Percentiles rank a stretch among this genome's conserved stretches.
Evolutionary conservation across 2,113 vertebrate species (phyloP).

Genomic region (Melanostigma gelatinosum): DNA sequence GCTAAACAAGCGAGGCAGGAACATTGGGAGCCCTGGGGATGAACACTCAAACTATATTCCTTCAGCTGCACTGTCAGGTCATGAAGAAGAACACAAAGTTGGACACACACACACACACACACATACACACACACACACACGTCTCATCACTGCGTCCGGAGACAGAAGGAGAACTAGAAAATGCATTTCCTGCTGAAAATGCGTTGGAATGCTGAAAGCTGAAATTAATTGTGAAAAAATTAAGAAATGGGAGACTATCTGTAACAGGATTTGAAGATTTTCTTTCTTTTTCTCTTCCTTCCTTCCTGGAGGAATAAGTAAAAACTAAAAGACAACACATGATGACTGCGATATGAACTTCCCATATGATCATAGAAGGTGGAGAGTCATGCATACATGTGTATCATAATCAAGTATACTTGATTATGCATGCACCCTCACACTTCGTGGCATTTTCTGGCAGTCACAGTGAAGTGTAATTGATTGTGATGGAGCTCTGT

Average conservation of each 20-base stretch:
- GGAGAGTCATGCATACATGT: not conserved
- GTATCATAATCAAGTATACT: not conserved
- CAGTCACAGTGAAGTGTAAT: conserved; percentile 25
- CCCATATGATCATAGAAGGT: not conserved
- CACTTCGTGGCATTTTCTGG: conserved; percentile 3
- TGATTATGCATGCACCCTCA: not conserved
- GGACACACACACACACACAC: conserved; percentile 7
- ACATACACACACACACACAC: conserved; percentile 17
- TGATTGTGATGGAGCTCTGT: conserved; percentile 30
- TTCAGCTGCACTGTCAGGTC: conserved; percentile 34
- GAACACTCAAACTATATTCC: conserved; percentile 42
- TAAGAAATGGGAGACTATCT: not conserved
- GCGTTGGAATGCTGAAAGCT: too few species aligned
- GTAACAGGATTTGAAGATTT: too few species aligned
- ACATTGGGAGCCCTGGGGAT: conserved; percentile 42
- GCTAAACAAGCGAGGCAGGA: conserved; percentile 55
- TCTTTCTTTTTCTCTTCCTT: not conserved
- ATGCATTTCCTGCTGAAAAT: too few species aligned
- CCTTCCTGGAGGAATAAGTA: not conserved
- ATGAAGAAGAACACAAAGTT: conserved; percentile 8
- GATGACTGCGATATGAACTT: not conserved
- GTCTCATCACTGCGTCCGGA: not conserved
- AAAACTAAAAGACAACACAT: not conserved
- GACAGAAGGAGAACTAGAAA: too few species aligned
- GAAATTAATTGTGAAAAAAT: too few species aligned